Conservation (phyloP, 1,140 invertebrate genomes). For the Trissolcus basalis region DNA sequence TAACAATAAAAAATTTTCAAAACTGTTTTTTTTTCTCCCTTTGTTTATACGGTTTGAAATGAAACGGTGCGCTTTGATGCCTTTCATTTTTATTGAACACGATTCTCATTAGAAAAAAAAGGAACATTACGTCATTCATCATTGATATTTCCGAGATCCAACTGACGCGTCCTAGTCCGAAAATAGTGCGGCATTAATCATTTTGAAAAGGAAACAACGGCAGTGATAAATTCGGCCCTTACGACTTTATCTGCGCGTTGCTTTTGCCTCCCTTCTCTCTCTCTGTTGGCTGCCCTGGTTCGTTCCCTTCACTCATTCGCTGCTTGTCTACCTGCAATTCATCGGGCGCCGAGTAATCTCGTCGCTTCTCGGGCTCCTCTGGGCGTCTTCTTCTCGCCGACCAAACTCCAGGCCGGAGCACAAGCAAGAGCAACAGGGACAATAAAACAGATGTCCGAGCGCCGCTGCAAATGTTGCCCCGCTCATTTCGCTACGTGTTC, state of each 20-base stretch:
- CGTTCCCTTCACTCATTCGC: slow-evolving; percentile 39
- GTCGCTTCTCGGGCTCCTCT: slow-evolving; percentile 41
- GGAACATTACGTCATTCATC: slow-evolving; percentile 52
- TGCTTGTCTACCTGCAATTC: slow-evolving; percentile 52
- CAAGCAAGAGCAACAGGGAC: slow-evolving; percentile 34
- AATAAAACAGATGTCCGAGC: slow-evolving; percentile 44
- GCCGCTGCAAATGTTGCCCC: slow-evolving; percentile 25
- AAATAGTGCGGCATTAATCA: slow-evolving; percentile 37
- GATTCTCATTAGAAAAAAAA: too few species aligned
- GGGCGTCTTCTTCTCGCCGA: slow-evolving; percentile 15
- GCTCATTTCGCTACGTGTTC: slow-evolving; percentile 25
- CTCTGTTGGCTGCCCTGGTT: not conserved
- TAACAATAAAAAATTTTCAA: too few species aligned
- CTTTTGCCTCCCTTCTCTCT: not conserved
- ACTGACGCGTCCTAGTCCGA: slow-evolving; percentile 30
- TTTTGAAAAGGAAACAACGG: slow-evolving; percentile 33
- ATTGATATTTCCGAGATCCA: slow-evolving; percentile 30
- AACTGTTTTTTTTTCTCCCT: too few species aligned
- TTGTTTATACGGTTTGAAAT: too few species aligned
- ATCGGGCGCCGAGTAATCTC: slow-evolving; percentile 50
- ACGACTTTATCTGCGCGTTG: slow-evolving; percentile 43
- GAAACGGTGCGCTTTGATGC: too few species aligned
- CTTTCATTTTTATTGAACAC: too few species aligned
- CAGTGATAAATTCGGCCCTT: slow-evolving; percentile 44
- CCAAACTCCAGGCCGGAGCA: slow-evolving; percentile 7